Percentiles rank a stretch among this genome's conserved stretches.
Evolutionary conservation across 2,888 invertebrate species (phyloP).

Genomic region (Ophion slaviceki): DNA sequence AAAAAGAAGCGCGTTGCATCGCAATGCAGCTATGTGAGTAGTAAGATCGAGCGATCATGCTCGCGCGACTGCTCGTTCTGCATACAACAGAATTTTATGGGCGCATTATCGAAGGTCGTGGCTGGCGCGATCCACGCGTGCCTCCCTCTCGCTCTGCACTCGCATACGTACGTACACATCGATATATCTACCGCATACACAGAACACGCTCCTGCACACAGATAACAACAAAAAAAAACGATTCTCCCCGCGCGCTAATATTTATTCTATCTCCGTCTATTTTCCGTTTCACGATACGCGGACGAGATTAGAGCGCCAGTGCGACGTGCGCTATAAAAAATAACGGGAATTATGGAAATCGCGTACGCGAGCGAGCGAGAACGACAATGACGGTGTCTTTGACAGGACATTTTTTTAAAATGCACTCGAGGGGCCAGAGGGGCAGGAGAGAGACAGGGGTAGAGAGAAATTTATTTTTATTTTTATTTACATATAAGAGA

Average conservation of each 20-base stretch:
- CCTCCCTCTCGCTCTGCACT: constrained; percentile 43
- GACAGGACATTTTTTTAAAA: not conserved
- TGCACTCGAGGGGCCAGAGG: not conserved
- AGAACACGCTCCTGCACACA: constrained; percentile 24
- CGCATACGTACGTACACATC: constrained; percentile 11
- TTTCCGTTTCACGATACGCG: constrained; percentile 58
- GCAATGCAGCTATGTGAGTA: constrained; percentile 36
- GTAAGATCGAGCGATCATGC: constrained; percentile 48
- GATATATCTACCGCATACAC: not conserved
- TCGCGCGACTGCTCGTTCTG: constrained; percentile 54
- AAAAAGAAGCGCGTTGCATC: constrained; percentile 32
- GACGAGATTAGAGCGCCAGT: constrained; percentile 65
- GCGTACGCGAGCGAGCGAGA: not conserved
- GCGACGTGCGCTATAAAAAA: constrained; percentile 51
- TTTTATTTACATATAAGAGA: too few species aligned
- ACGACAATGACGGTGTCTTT: not conserved
- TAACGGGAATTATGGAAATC: constrained; percentile 62
- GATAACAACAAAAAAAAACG: constrained; percentile 21
- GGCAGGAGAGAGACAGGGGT: not conserved
- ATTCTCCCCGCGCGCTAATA: constrained; percentile 18
- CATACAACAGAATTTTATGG: constrained; percentile 66
- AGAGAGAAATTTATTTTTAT: not conserved
- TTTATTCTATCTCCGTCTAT: constrained; percentile 44
- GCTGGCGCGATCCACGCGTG: constrained; percentile 60
- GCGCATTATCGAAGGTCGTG: constrained; percentile 67